Base-by-base conservation (phyloP, 2,888 invertebrate species). In the Eueremaeus valkanovi region DNA sequence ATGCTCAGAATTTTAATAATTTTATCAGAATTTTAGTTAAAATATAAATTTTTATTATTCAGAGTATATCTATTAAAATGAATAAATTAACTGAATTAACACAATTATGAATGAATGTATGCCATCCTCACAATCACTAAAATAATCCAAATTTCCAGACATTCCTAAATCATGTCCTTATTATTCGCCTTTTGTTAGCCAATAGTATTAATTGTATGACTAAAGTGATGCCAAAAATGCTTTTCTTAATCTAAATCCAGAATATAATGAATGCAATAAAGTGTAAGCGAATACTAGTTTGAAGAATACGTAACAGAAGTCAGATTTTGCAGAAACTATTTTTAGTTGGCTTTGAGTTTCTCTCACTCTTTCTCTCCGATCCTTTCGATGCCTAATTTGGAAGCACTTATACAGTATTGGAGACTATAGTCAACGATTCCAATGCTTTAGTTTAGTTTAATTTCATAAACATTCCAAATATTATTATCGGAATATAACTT, bases 331-430 rank as follows among this genome's bases (percentile, higher is more conserved):
- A 11, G 3, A 21, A 61, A 61, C 58, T 63, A 36, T 33, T 31
- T 68, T 24, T 68, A 36, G 36, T 68, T 68, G 6, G 27, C 1
- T 8, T 21, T 55, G 3, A 55, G 36, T 36, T 36, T 36, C 5
- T 36, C 6, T 36, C 36, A 58, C 49, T 58, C 6, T 27, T 16
- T 40, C 42, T 29, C 36, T 16, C 13, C 5, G 16, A 33, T n/a
- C 33, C 29, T 33, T 63, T 9, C 68, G 21, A 68, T 68, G 21
- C 68, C 68, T 68, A 68, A 68, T 68, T 68, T 68, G 68, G 68
- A 40, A 68, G 68, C 36, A 40, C 63, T 18, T n/a, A 33, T 16
- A 21, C 21, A 33, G 18, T 3, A 5, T 49, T 49, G 18, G 3
- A 5, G 8, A 11, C 49, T n/a, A 49, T n/a, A n/a, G 16, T 49